Conservation (phyloP, 2,113 vertebrate species). For the Actenoides lindsayi region DNA sequence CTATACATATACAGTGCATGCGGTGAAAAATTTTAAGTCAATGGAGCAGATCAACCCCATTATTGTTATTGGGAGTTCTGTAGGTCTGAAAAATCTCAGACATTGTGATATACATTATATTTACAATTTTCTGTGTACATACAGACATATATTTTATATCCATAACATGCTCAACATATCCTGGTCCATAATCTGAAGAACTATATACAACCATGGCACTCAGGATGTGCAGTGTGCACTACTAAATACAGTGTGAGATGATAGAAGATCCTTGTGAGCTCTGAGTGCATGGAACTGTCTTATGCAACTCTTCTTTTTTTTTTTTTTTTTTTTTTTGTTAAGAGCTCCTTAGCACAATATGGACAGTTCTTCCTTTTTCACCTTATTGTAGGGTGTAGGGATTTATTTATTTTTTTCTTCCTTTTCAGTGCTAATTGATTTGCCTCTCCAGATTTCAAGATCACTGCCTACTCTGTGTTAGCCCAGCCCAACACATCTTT, state of each 20-base stretch:
- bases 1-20: background rate
- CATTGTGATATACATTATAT: background rate
- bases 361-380: background rate
- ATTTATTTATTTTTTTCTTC: background rate
- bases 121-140: slow-evolving; percentile 31
- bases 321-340: background rate
- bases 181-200: background rate
- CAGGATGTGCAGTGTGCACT: background rate
- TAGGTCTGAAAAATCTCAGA: background rate
- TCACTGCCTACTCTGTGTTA: background rate
- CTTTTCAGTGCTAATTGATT: background rate
- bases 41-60: background rate
- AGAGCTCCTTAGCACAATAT: background rate
- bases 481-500: background rate
- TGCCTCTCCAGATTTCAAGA: background rate
- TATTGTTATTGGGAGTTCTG: background rate
- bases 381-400: background rate
- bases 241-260: background rate
- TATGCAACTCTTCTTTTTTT: background rate
- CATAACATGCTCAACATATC: background rate
- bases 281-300: background rate
- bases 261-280: background rate
- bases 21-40: background rate
- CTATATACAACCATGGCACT: background rate
- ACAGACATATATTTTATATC: background rate